Base-by-base conservation (phyloP, 2,113 vertebrate genomes). In the Sitta europaea region DNA sequence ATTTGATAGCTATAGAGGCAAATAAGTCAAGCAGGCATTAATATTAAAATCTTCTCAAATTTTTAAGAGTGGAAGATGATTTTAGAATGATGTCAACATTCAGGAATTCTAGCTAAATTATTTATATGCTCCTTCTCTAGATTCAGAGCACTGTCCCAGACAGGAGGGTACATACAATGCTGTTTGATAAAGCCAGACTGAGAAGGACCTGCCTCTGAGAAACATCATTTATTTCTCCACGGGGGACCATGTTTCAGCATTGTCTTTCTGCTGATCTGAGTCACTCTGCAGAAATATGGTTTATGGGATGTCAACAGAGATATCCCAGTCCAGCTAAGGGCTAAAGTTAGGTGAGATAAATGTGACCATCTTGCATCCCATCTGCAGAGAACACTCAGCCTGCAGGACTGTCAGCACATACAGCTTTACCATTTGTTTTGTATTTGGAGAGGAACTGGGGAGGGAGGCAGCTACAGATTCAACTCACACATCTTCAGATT, bases 401-500 rank as follows among this genome's bases (percentile, higher is more conserved):
- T 51, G 29, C 47, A 67, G 50, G 59, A 43, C 68, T 58, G n/a
- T 72, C 73, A 90, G 81, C 14, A 3, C 29, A 67, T 59, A 77
- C 4, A 28, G 51, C 65, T 76, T 92, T 53, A 89, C 65, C 71
- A 93, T 88, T 94, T 88, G 90, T 81, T 97, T 94, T 45, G 8
- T 62, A 70, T 87, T 83, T 92, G 80, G 70, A 96, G 92, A 92
- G 62, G 53, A 65, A 43, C 2, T 16, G 13, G 36, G 14, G 23
- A 92, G 82, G 38, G 21, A 96, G 10, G 33, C 45, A 89, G 79
- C 79, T 92, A 83, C 10, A n/a, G 66, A 87, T 82, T 96, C 86
- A 92, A 62, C 87, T 94, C 75, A 89, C 71, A 90, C 9, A 9
- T 61, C 89, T 97, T 73, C 82, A 78, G 81, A 95, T 61, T 91